A percentile compares a stretch with the other conserved stretches of the same genome.
Evolutionary conservation across 2,888 invertebrate species (phyloP).

Genomic region (Trachelus stipa): DNA sequence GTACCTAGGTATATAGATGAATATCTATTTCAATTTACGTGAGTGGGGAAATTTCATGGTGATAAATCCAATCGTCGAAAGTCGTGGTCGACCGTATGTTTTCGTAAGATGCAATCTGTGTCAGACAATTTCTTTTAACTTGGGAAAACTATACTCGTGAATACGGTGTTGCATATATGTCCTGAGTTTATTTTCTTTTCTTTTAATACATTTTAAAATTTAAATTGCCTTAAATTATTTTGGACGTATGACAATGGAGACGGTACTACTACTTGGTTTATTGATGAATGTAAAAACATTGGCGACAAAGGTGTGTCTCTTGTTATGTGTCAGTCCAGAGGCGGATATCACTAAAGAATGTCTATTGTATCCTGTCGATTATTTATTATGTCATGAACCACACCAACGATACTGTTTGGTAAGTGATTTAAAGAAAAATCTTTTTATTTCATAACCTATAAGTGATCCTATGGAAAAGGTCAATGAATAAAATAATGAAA

Average conservation of each 20-base stretch:
- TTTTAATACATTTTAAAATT: neutral
- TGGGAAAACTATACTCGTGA: neutral
- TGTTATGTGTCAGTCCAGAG: slow-evolving; percentile 30
- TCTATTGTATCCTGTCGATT: slow-evolving; percentile 31
- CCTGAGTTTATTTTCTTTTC: neutral
- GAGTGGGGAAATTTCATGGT: neutral
- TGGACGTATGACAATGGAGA: slow-evolving; percentile 17
- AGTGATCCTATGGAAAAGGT: too few species aligned
- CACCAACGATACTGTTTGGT: too few species aligned
- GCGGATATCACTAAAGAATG: slow-evolving; percentile 41
- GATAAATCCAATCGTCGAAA: neutral
- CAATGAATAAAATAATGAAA: too few species aligned
- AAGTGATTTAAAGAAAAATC: too few species aligned
- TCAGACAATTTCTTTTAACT: neutral
- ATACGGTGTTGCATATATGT: neutral
- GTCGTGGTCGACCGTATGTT: neutral
- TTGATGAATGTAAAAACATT: slow-evolving; percentile 28
- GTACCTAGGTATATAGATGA: neutral
- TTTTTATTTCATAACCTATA: too few species aligned
- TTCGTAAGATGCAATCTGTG: neutral
- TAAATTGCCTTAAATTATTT: neutral
- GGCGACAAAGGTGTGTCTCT: slow-evolving; percentile 34
- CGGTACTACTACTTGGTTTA: slow-evolving; percentile 24
- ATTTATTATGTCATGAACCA: slow-evolving; percentile 25
- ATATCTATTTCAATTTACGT: neutral